Conservation (phyloP, 2,113 vertebrate genomes). For the Aplodontia rufa region DNA sequence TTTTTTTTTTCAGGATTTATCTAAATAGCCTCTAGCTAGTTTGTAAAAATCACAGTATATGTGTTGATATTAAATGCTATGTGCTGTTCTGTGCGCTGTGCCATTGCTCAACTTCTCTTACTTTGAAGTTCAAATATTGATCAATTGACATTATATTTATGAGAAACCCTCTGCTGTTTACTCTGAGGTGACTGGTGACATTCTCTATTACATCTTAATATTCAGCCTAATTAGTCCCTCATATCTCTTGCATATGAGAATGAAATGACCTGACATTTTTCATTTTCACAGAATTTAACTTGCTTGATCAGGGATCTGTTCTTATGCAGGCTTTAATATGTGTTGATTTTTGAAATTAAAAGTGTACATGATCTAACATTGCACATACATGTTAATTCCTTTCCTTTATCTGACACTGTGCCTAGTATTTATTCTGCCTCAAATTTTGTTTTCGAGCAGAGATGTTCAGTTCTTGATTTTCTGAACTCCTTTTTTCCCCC, state of each 20-base stretch:
- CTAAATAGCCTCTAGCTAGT: conserved; percentile 2
- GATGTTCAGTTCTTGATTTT: neutral
- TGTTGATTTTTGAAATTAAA: neutral
- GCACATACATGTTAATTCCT: accelerated
- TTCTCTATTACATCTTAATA: neutral
- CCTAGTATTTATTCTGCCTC: neutral
- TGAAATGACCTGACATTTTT: neutral
- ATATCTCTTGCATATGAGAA: neutral
- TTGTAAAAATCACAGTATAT: conserved; percentile 14
- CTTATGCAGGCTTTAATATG: neutral
- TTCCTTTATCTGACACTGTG: neutral
- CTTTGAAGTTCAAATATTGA: neutral
- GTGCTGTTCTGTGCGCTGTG: neutral
- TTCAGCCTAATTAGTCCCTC: neutral
- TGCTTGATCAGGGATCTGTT: neutral
- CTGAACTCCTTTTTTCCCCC: neutral
- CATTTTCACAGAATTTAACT: neutral
- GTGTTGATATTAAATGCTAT: neutral
- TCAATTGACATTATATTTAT: neutral
- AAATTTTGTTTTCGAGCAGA: neutral
- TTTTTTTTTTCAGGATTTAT: neutral
- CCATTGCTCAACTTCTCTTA: neutral
- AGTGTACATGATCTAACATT: neutral
- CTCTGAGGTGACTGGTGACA: neutral
- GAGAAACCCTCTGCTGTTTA: neutral